Evolutionary conservation across 2,113 vertebrate genomes (phyloP).

Genomic region (Alosa alosa): DNA sequence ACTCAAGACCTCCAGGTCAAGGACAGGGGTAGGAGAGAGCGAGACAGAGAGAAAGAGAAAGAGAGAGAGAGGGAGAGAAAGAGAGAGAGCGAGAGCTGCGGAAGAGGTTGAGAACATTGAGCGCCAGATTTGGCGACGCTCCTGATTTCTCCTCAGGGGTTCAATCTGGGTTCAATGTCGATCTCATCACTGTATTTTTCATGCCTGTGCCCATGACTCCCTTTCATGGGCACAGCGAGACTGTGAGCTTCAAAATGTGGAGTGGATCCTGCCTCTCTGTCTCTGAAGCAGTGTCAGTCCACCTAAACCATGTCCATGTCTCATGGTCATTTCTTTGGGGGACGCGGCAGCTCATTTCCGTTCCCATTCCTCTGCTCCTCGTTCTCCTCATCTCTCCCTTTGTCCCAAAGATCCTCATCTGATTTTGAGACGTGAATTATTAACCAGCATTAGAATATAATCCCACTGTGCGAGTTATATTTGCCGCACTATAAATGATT

Average conservation of each 20-base stretch:
- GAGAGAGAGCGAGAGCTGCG: background rate
- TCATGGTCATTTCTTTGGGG: background rate
- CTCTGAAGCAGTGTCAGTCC: background rate
- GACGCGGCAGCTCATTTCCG: background rate
- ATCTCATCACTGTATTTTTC: background rate
- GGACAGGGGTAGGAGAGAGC: background rate
- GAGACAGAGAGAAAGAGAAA: background rate
- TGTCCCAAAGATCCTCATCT: conserved; percentile 32
- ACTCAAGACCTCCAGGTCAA: background rate
- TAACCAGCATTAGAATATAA: conserved; percentile 64
- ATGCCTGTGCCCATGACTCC: background rate
- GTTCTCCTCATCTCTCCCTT: conserved; percentile 35
- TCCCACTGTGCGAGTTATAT: conserved; percentile 68
- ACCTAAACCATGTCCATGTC: background rate
- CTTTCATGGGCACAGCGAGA: background rate
- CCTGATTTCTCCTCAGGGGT: background rate
- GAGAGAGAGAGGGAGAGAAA: background rate
- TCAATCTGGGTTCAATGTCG: background rate
- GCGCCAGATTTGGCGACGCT: background rate
- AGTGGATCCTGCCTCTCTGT: background rate
- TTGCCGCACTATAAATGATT: conserved; percentile 71
- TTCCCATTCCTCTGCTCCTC: background rate
- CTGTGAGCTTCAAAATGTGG: background rate
- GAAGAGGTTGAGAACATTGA: background rate
- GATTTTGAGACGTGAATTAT: conserved; percentile 67